Conservation (phyloP, 1,140 invertebrate genomes). For the Tachypleus tridentatus region DNA sequence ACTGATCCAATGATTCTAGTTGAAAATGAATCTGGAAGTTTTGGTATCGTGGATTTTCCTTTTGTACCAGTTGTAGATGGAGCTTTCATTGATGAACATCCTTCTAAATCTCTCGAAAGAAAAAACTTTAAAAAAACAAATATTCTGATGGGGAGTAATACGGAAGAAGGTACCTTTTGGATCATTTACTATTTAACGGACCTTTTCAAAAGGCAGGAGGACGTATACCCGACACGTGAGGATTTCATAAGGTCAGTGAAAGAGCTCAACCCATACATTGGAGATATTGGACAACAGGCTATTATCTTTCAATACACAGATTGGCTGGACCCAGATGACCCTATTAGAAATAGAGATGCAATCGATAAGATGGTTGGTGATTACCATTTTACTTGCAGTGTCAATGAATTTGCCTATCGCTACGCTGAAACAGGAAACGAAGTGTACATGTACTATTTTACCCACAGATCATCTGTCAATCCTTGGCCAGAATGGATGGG, state of each 20-base stretch:
- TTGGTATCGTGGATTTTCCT: constrained; percentile 54
- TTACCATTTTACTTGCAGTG: constrained; percentile 89
- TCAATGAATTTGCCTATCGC: constrained; percentile 66
- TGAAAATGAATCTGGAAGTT: constrained; percentile 65
- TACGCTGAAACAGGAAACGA: constrained; percentile 78
- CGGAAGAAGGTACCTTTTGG: constrained; percentile 89
- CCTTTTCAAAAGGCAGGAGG: constrained; percentile 67
- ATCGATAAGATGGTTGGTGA: constrained; percentile 93
- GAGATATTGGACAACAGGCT: constrained; percentile 58
- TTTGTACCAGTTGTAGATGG: constrained; percentile 91
- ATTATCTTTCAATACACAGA: constrained; percentile 82
- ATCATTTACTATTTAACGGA: constrained; percentile 82
- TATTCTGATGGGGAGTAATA: constrained; percentile 82
- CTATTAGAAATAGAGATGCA: constrained; percentile 63
- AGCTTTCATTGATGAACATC: constrained; percentile 74
- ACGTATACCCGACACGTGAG: constrained; percentile 59
- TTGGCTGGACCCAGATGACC: constrained; percentile 77
- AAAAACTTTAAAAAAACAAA: constrained; percentile 91
- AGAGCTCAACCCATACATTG: constrained; percentile 71
- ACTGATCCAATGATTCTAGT: constrained; percentile 58
- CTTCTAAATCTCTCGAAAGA: constrained; percentile 55
- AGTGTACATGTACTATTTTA: constrained; percentile 92
- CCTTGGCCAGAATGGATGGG: constrained; percentile 94
- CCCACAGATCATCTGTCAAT: constrained; percentile 67
- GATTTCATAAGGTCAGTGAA: constrained; percentile 62